Evolutionary conservation across 1,140 invertebrate species (phyloP).

Genomic region (Solenopsis invicta): DNA sequence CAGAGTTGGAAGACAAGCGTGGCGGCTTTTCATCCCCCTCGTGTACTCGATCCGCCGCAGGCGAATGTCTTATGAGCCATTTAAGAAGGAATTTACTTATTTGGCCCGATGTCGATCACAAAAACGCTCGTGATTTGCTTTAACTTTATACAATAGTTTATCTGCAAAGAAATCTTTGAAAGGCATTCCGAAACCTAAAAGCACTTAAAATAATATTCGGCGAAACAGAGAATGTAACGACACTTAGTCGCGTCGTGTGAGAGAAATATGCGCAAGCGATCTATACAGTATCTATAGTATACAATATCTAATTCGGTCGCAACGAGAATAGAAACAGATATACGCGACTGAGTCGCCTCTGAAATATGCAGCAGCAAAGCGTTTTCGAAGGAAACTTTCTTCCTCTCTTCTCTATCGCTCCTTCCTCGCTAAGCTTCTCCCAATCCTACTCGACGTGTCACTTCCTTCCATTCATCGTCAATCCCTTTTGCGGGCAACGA

Average conservation of each 20-base stretch:
- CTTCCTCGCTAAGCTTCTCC: conserved; percentile 36
- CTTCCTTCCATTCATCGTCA: conserved; percentile 75
- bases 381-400: conserved; percentile 12
- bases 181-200: not conserved
- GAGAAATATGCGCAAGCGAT: not conserved
- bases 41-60: not conserved
- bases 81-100: conserved; percentile 59
- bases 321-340: conserved; percentile 17
- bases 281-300: too few relatives aligned
- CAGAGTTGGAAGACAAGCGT: conserved; percentile 3
- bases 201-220: conserved; percentile 9
- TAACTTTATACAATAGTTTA: not conserved
- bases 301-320: not conserved
- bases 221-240: not conserved
- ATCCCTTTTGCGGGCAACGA: conserved; percentile 81
- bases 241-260: not conserved
- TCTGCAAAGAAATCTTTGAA: not conserved
- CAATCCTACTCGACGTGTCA: conserved; percentile 69
- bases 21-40: conserved; percentile 16
- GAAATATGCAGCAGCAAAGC: conserved; percentile 38
- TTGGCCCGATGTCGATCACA: not conserved
- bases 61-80: conserved; percentile 42
- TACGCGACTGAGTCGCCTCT: conserved; percentile 3
- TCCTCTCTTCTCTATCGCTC: conserved; percentile 13
- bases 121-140: not conserved